Evolutionary conservation across 2,797 vertebrate genomes (phyloP), one percentile per base, ranked within the genome.

Genomic region (Chromis chromis): DNA sequence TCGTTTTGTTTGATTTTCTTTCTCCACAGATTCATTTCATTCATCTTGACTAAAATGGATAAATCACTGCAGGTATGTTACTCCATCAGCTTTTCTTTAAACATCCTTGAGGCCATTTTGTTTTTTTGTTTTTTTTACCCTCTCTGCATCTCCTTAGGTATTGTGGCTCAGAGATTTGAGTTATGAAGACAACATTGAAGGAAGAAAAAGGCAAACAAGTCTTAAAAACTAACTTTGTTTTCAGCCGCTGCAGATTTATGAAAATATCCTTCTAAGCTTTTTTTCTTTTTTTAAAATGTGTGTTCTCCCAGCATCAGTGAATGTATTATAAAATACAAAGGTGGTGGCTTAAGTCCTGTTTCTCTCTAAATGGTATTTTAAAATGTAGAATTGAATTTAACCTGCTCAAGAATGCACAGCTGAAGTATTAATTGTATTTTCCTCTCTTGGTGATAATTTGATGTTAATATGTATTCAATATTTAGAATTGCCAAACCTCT

Each of bases 341-440:
- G 48, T 74, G 57, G 42, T 74, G 13, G 70, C 72, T 70, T 58
- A 40, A 64, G 52, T 85, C 33, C 42, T 57, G 54, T 74, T 68
- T 73, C 24, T 70, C 60, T 70, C 4, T 36, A 56, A 69, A 70
- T 66, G 42, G 56, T 66, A 70, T 77, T 85, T 69, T 58, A 70
- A 75, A 57, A 70, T 48, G 10, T 78, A 74, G 40, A 81, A 59
- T 78, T 74, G 36, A 81, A 64, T 69, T 67, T 75, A 86, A 74
- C 57, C 19, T 46, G 78, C 74, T 79, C 66, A 40, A 46, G 69
- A 88, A 83, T 78, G 71, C 55, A 68, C 70, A 82, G 69, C 81
- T 75, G 24, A 80, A 87, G 74, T 89, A 74, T 76, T 79, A 70
- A 60, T 48, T 63, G 48, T 69, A 75, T 6, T 53, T 56, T 70